Conservation (phyloP, 2,797 vertebrate genomes). For the Gila robusta region DNA sequence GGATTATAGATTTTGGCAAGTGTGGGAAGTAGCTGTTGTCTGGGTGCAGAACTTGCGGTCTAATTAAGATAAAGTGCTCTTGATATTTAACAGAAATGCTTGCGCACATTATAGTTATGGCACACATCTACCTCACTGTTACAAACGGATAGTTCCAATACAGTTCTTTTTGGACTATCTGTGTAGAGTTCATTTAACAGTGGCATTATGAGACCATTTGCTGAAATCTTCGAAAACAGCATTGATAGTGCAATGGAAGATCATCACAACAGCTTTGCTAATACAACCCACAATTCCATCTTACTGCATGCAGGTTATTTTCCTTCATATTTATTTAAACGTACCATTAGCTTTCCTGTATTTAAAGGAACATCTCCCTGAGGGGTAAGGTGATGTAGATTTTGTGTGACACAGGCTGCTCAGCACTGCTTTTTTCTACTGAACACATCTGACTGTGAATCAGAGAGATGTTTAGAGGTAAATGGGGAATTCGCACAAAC, state of each 20-base stretch:
- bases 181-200: conserved; percentile 1
- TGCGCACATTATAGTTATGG: neutral
- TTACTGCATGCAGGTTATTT: conserved; percentile 44
- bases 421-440: conserved; percentile 45
- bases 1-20: conserved; percentile 45
- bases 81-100: conserved; percentile 32
- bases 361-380: conserved; percentile 54
- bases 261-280: conserved; percentile 14
- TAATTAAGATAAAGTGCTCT: conserved; percentile 40
- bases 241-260: conserved; percentile 8
- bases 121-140: neutral
- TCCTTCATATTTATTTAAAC: conserved; percentile 49
- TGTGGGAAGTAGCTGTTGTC: conserved; percentile 49
- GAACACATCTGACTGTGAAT: conserved; percentile 51
- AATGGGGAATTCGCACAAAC: conserved; percentile 50
- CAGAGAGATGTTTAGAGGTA: conserved; percentile 48
- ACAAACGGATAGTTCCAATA: conserved; percentile 4
- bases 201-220: conserved; percentile 2
- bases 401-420: conserved; percentile 56
- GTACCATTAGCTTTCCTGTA: conserved; percentile 52
- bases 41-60: conserved; percentile 9
- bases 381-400: conserved; percentile 55
- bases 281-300: conserved; percentile 20
- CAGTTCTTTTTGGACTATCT: neutral
- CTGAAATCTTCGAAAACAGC: neutral